Evolutionary conservation across 1,140 invertebrate genomes (phyloP).

Genomic region (Bilobella aurantiaca): DNA sequence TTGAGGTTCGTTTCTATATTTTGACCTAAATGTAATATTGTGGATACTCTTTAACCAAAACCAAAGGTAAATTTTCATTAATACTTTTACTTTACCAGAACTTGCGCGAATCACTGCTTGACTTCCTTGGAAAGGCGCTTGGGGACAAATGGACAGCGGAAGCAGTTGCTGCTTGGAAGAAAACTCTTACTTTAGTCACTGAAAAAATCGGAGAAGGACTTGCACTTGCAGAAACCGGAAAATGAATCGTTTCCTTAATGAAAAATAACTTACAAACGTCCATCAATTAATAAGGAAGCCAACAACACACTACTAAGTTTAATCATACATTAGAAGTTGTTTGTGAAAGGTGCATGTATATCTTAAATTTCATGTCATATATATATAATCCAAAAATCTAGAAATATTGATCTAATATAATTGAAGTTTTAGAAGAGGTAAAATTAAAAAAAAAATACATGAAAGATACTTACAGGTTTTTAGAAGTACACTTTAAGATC

Average conservation of each 20-base stretch:
- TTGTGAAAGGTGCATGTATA: background rate
- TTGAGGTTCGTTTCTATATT: too few relatives aligned
- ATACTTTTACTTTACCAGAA: conserved; percentile 19
- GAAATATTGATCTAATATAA: background rate
- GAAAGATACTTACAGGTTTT: too few relatives aligned
- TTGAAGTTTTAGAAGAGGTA: background rate
- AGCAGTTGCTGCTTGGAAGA: conserved; percentile 28
- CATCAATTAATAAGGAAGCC: background rate
- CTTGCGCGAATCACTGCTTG: conserved; percentile 22
- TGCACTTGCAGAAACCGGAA: background rate
- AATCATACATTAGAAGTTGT: background rate
- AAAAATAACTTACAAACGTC: background rate
- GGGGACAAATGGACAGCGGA: conserved; percentile 23
- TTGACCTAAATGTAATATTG: too few relatives aligned
- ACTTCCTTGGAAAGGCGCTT: conserved; percentile 26
- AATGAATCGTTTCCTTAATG: background rate
- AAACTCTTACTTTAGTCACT: conserved; percentile 22
- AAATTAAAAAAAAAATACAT: too few relatives aligned
- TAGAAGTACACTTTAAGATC: background rate
- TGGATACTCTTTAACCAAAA: background rate
- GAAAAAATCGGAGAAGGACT: conserved; percentile 29
- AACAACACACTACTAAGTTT: background rate
- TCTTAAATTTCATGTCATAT: background rate
- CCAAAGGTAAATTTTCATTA: background rate
- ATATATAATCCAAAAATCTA: background rate